Evolutionary conservation across 2,888 invertebrate species (phyloP).

Genomic region (Nymphalis urticae): DNA sequence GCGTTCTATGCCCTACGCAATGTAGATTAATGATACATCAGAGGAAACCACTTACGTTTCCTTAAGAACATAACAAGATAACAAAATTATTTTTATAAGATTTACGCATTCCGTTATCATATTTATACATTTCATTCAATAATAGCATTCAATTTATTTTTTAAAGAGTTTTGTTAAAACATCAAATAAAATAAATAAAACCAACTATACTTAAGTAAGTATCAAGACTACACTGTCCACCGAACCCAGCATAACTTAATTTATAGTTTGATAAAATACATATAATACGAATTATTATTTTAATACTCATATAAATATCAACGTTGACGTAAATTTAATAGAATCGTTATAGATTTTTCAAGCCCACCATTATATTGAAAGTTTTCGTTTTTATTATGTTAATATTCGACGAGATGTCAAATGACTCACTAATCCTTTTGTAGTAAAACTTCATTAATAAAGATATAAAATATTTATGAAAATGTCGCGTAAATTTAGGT

Average conservation of each 20-base stretch:
- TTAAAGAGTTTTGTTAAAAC: too few relatives aligned
- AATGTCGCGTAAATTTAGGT: constrained; percentile 14
- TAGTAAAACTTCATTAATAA: constrained; percentile 27
- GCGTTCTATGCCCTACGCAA: constrained; percentile 56
- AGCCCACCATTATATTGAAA: constrained; percentile 24
- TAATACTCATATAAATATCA: not conserved
- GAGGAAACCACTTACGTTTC: constrained; percentile 13
- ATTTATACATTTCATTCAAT: too few relatives aligned
- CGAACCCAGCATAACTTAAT: too few relatives aligned
- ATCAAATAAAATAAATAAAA: too few relatives aligned
- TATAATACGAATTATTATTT: not conserved
- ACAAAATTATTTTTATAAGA: too few relatives aligned
- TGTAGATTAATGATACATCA: constrained; percentile 36
- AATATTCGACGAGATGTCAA: constrained; percentile 17
- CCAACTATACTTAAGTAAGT: too few relatives aligned
- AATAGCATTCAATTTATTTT: too few relatives aligned
- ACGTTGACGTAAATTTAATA: too few relatives aligned
- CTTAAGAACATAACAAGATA: not conserved
- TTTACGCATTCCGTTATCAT: too few relatives aligned
- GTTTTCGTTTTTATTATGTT: constrained; percentile 18
- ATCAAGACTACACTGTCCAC: too few relatives aligned
- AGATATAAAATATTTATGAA: constrained; percentile 22
- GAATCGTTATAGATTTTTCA: constrained; percentile 26
- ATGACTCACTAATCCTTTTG: constrained; percentile 33
- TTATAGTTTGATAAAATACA: too few relatives aligned